These are phyloP conservation scores for Drosophila fulvimacula DNA, from an alignment of 2,888 invertebrate species.

Conservation along the genomic window DNA sequence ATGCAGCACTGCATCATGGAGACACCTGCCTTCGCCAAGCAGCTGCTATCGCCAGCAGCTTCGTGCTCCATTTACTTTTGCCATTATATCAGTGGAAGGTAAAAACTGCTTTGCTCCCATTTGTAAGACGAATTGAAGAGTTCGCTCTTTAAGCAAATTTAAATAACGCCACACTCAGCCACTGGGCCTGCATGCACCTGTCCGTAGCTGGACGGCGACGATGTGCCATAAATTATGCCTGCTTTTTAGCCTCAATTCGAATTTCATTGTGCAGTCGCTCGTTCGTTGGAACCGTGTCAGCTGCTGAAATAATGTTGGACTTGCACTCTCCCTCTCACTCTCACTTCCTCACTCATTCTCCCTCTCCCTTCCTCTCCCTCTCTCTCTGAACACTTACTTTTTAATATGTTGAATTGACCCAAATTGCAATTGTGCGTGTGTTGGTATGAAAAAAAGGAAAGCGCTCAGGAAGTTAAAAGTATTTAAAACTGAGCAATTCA, in stretches of 20 bases:
- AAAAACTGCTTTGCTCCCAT: conserved; percentile 45
- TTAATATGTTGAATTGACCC: conserved; percentile 60
- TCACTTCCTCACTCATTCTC: not conserved
- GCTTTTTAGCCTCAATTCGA: conserved; percentile 74
- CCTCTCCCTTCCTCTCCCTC: not conserved
- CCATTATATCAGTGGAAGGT: conserved; percentile 49
- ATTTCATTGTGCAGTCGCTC: conserved; percentile 57
- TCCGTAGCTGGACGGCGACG: conserved; percentile 52
- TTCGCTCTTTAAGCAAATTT: conserved; percentile 70
- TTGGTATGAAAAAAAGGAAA: conserved; percentile 19
- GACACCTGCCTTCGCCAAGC: conserved; percentile 10
- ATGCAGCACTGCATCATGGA: conserved; percentile 51
- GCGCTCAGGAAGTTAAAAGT: conserved; percentile 9
- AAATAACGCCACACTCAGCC: conserved; percentile 57
- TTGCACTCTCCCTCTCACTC: not conserved
- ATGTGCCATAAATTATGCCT: conserved; percentile 77
- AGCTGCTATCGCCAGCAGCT: conserved; percentile 40
- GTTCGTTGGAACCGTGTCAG: conserved; percentile 64
- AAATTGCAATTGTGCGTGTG: conserved; percentile 43
- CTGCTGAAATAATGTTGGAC: conserved; percentile 23
- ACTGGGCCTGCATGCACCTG: conserved; percentile 2
- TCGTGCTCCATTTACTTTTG: conserved; percentile 73
- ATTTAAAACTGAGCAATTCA: conserved; percentile 7
- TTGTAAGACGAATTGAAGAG: conserved; percentile 51
- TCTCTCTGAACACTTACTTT: conserved; percentile 9